Evolutionary conservation across 1,140 invertebrate genomes (phyloP).

Genomic region (Vollenhovia emeryi): DNA sequence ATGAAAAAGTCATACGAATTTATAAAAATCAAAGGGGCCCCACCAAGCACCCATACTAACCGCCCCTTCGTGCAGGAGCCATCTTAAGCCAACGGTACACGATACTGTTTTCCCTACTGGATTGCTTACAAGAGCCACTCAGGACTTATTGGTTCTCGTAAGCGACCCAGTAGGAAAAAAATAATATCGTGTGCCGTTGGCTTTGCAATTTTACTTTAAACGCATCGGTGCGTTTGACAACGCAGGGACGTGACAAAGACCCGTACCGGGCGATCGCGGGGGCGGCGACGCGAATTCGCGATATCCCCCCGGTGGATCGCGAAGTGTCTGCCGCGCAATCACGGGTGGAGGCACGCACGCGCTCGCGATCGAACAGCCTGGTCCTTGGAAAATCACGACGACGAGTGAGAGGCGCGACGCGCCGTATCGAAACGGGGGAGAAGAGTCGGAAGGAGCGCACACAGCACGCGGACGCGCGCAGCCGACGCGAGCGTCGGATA

Average conservation of each 20-base stretch:
- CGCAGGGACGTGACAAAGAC: constrained; percentile 43
- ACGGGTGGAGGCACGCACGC: neutral
- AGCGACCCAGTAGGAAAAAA: too few species aligned
- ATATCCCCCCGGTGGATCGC: constrained; percentile 10
- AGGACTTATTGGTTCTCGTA: too few species aligned
- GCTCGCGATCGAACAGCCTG: constrained; percentile 29
- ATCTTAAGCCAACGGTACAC: too few species aligned
- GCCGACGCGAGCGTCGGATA: constrained; percentile 75
- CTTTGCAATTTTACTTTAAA: constrained; percentile 25
- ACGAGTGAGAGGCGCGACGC: neutral
- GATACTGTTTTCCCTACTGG: too few species aligned
- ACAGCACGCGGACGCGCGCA: constrained; percentile 71
- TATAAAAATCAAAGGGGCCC: too few species aligned
- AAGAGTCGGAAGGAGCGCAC: constrained; percentile 6
- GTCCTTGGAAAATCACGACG: constrained; percentile 33
- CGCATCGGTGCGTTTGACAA: neutral
- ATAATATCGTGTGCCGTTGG: too few species aligned
- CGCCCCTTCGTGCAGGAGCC: too few species aligned
- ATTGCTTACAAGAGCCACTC: too few species aligned
- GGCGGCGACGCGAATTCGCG: neutral
- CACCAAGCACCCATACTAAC: too few species aligned
- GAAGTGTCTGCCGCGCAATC: neutral
- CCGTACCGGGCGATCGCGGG: constrained; percentile 1
- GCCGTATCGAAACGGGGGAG: neutral
- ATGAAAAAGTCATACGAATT: too few species aligned